Evolutionary conservation across 2,888 invertebrate species (phyloP).

Genomic region (Diarsia mendica): DNA sequence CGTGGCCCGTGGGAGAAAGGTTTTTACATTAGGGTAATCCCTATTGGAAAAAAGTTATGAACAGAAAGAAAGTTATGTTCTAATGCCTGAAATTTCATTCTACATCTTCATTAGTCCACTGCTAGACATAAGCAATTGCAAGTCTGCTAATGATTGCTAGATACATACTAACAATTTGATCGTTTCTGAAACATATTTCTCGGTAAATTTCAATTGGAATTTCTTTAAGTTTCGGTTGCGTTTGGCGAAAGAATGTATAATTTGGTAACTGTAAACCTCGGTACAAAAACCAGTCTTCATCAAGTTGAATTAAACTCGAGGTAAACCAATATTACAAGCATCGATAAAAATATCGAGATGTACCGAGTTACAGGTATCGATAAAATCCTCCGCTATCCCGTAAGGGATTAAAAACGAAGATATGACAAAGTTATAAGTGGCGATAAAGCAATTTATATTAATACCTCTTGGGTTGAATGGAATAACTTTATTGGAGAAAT

Average conservation of each 20-base stretch:
- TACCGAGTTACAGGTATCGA: neutral
- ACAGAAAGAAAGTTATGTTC: neutral
- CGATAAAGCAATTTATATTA: slow-evolving; percentile 52
- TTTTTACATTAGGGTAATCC: neutral
- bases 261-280: slow-evolving; percentile 5
- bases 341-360: slow-evolving; percentile 15
- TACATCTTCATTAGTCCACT: neutral
- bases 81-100: neutral
- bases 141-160: neutral
- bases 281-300: slow-evolving; percentile 29
- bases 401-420: slow-evolving; percentile 28
- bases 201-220: neutral
- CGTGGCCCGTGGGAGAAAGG: neutral
- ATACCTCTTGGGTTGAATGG: slow-evolving; percentile 2
- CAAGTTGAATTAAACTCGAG: slow-evolving; percentile 29
- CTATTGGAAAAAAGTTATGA: neutral
- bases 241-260: slow-evolving; percentile 20
- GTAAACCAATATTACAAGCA: slow-evolving; percentile 5
- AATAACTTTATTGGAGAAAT: slow-evolving; percentile 26
- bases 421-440: slow-evolving; percentile 32
- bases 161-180: no score
- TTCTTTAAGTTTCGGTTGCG: neutral
- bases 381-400: neutral
- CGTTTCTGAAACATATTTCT: neutral
- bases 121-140: neutral